Evolutionary conservation across 2,113 vertebrate species (phyloP).

Genomic region (Charadrius vociferus): DNA sequence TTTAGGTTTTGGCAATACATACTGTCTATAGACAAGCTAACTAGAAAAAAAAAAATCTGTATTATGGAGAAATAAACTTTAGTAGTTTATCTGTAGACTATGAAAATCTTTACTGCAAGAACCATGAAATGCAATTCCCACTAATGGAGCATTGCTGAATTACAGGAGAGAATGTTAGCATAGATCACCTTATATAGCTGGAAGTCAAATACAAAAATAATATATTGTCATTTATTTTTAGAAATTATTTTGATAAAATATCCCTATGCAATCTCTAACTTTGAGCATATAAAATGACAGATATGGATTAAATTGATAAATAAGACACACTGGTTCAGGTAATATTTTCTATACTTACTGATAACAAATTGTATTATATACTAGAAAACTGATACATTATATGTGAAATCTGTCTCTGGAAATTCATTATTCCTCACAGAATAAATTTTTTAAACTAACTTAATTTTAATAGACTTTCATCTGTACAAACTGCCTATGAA

Average conservation of each 20-base stretch:
- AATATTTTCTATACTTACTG: not conserved
- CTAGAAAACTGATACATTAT: not conserved
- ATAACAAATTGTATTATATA: not conserved
- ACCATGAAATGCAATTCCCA: not conserved
- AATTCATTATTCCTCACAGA: not conserved
- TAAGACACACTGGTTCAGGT: not conserved
- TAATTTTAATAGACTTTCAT: not conserved
- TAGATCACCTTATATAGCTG: not conserved
- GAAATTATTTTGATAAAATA: not conserved
- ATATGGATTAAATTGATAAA: not conserved
- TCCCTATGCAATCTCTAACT: not conserved
- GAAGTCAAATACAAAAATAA: not conserved
- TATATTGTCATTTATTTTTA: not conserved
- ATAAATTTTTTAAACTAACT: not conserved
- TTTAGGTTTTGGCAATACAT: not conserved
- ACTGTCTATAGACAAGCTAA: not conserved
- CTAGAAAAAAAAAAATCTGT: not conserved
- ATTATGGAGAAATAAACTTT: not conserved
- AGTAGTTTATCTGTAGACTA: not conserved
- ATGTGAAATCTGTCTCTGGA: not conserved
- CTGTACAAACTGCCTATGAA: not conserved
- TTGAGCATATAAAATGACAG: not conserved
- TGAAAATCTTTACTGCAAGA: not conserved
- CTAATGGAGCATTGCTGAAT: not conserved
- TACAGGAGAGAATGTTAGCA: not conserved